Evolutionary conservation across 1,140 invertebrate genomes (phyloP), one percentile per base, ranked within the genome.

Genomic region (Pogonognathellus flavescens): DNA sequence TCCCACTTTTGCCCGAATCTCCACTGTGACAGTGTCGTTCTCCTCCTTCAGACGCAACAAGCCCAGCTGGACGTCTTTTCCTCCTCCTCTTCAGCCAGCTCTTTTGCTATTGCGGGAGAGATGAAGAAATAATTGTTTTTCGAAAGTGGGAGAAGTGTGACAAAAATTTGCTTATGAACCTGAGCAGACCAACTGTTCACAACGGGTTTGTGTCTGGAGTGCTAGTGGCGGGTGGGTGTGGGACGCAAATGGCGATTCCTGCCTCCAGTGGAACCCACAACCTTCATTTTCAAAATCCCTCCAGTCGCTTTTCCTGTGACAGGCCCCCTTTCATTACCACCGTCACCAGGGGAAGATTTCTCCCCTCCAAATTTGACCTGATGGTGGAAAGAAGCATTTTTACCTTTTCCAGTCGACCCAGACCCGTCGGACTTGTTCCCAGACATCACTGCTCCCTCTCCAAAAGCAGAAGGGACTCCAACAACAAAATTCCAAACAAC

Each of bases 301-400:
- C 62, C 53, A 62, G 13, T 9, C 72, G 41, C 52, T 50, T 76
- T 16, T n/a, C 70, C 0, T 76, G 70, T 16, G 70, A 76, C 25
- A 13, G 86, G 18, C 88, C 88, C 0, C 88, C 88, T 3, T 89
- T 89, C 72, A 85, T 89, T 22, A 89, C 88, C 6, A 88, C 88
- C 0, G 88, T 89, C 49, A 89, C 88, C 31, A 49, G 87, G 9
- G 88, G 88, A 4, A 50, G 53, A 49, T 89, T 89, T 55, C 86
- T 89, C 1, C 88, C 88, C 6, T 88, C 87, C 7, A 89, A 89
- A 66, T 89, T 89, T 84, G 88, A 89, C 82, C 82, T 89, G 18
- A 82, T 89, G 83, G 87, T 89, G 4, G 88, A 89, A 31, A 55
- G 80, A 57, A 87, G 81, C 59, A 50, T 89, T 18, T 89, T 87